phyloP scores from a whole-genome alignment of 2,888 invertebrate genomes.

The Tenthredo mesomela region DNA sequence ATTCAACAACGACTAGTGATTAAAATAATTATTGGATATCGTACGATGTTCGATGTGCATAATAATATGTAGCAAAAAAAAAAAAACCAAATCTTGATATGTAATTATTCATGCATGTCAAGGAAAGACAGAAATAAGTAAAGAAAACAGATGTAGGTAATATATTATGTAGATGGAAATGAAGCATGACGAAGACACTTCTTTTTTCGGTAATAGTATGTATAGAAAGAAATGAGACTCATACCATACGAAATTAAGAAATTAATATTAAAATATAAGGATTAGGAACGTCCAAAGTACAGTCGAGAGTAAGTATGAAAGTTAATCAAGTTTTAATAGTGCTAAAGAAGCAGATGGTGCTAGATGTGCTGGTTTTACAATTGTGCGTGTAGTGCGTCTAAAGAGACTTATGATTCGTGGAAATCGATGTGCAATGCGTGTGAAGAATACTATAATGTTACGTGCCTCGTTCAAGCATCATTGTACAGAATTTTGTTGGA shows the following conservation, averaged over 20 bases:
- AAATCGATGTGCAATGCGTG: constrained; percentile 14
- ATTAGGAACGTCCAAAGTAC: constrained; percentile 51
- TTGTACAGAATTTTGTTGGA: not conserved
- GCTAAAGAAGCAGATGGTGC: constrained; percentile 36
- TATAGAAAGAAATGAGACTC: constrained; percentile 33
- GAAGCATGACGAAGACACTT: constrained; percentile 45
- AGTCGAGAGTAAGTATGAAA: constrained; percentile 47
- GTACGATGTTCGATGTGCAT: constrained; percentile 18
- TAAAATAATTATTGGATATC: constrained; percentile 44
- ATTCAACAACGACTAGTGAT: not conserved
- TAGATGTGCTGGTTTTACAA: not conserved
- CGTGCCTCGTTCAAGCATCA: constrained; percentile 9
- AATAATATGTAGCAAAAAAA: constrained; percentile 12
- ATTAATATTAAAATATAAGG: constrained; percentile 40
- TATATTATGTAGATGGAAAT: not conserved
- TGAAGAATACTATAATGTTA: not conserved
- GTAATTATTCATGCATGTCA: constrained; percentile 58
- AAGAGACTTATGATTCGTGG: not conserved
- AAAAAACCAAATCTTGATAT: constrained; percentile 58
- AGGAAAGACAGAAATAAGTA: constrained; percentile 18
- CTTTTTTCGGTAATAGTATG: constrained; percentile 6
- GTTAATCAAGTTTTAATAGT: constrained; percentile 38
- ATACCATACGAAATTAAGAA: constrained; percentile 39
- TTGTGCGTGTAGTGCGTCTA: constrained; percentile 4
- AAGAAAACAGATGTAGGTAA: not conserved